Evolutionary conservation across 1,140 invertebrate species (phyloP).

Genomic region (Frieseomelitta varia): DNA sequence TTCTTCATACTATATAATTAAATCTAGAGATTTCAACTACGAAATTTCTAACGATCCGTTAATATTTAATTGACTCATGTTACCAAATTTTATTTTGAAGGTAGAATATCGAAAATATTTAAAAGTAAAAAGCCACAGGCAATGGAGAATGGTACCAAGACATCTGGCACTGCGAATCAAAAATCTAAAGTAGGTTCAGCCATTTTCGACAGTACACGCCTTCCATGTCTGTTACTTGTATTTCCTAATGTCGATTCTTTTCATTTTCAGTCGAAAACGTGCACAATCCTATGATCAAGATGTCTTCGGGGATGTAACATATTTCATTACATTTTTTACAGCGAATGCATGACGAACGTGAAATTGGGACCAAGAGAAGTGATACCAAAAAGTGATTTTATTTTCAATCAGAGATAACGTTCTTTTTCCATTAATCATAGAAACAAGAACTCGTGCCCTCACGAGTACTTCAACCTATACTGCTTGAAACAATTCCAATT

Average conservation of each 20-base stretch:
- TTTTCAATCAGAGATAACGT: neutral
- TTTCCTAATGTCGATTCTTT: neutral
- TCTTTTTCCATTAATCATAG: constrained; percentile 3
- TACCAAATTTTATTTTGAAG: constrained; percentile 37
- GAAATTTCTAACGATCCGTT: no score
- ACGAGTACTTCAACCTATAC: no score
- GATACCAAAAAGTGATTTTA: constrained; percentile 31
- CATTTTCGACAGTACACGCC: neutral
- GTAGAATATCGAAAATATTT: constrained; percentile 72
- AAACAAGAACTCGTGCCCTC: neutral
- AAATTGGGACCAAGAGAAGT: constrained; percentile 53
- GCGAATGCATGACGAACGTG: constrained; percentile 4
- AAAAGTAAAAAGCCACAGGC: constrained; percentile 60
- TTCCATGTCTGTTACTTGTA: neutral
- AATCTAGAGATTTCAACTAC: no score
- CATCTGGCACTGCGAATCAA: constrained; percentile 36
- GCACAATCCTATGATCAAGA: constrained; percentile 66
- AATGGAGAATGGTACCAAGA: constrained; percentile 66
- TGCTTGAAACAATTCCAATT: neutral
- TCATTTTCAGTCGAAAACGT: constrained; percentile 70
- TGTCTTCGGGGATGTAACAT: constrained; percentile 40
- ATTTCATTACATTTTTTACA: constrained; percentile 60
- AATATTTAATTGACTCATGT: neutral
- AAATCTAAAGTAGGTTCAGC: constrained; percentile 69
- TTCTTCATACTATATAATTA: no score